phyloP scores from a whole-genome alignment of 2,113 vertebrate species.

The Acrocephalus arundinaceus region DNA sequence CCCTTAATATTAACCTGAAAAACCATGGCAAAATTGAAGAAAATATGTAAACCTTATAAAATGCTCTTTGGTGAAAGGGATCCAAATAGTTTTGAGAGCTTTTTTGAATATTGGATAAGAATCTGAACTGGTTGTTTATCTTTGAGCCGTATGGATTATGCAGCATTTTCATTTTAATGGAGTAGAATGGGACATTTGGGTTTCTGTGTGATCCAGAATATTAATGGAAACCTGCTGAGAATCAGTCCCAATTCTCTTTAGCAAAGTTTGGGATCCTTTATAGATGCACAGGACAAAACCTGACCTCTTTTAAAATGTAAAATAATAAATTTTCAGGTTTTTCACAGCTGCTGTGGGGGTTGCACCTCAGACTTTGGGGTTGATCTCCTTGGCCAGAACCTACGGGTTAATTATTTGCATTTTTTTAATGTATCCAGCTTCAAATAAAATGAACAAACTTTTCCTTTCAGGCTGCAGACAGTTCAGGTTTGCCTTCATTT shows the following conservation, averaged over 20 bases:
- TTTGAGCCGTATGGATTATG: not conserved
- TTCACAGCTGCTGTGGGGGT: not conserved
- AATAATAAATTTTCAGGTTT: not conserved
- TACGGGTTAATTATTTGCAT: not conserved
- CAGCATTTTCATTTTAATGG: not conserved
- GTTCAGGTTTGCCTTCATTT: not conserved
- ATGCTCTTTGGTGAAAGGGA: not conserved
- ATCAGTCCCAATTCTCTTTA: not conserved
- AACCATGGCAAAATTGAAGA: not conserved
- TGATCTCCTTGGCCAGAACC: not conserved
- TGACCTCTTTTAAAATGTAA: not conserved
- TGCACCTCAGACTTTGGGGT: not conserved
- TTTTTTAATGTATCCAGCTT: not conserved
- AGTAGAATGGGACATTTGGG: not conserved
- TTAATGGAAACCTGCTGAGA: not conserved
- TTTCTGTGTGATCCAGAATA: not conserved
- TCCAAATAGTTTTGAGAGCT: not conserved
- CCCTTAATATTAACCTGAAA: not conserved
- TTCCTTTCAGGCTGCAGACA: not conserved
- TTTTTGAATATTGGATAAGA: not conserved
- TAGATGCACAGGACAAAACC: not conserved
- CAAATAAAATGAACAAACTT: not conserved
- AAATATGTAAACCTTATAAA: not conserved
- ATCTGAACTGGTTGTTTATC: not conserved
- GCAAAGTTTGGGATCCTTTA: not conserved